A percentile compares a stretch with the other conserved stretches of the same genome.
phyloP scores from a whole-genome alignment of 2,888 invertebrate species.

The Drosophila vallismaia region DNA sequence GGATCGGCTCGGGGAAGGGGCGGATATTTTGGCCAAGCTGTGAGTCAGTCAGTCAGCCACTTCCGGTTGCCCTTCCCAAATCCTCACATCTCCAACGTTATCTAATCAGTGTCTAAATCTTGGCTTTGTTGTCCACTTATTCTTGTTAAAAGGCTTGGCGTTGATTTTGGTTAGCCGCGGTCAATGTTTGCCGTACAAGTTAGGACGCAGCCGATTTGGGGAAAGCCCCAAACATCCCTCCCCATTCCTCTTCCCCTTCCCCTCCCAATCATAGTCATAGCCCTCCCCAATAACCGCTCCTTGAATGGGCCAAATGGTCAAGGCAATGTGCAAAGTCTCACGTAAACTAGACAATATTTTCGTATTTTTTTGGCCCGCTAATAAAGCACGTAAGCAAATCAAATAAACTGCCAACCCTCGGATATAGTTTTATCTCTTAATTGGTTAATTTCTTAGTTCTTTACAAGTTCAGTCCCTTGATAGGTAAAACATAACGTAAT shows the following conservation, averaged over 20 bases:
- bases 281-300: neutral
- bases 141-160: slow-evolving; percentile 74
- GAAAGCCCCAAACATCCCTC: slow-evolving; percentile 8
- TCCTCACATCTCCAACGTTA: slow-evolving; percentile 1
- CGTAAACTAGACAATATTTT: slow-evolving; percentile 29
- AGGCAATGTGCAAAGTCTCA: slow-evolving; percentile 52
- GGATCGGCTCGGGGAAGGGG: slow-evolving; percentile 15
- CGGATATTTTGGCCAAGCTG: neutral
- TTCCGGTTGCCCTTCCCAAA: slow-evolving; percentile 27
- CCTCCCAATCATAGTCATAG: neutral
- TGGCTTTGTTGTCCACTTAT: slow-evolving; percentile 53
- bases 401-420: slow-evolving; percentile 2
- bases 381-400: slow-evolving; percentile 19
- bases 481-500: neutral
- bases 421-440: slow-evolving; percentile 3
- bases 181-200: slow-evolving; percentile 57
- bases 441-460: neutral
- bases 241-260: too few species aligned
- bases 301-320: slow-evolving; percentile 15
- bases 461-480: slow-evolving; percentile 1
- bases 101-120: slow-evolving; percentile 13
- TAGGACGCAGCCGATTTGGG: slow-evolving; percentile 16
- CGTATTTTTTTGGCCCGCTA: slow-evolving; percentile 12
- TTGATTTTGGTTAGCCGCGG: slow-evolving; percentile 36
- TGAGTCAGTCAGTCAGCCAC: slow-evolving; percentile 12